A percentile compares a stretch with the other conserved stretches of the same genome.
phyloP scores from a whole-genome alignment of 2,797 vertebrate species.

The Hephaestus fuliginosus region DNA sequence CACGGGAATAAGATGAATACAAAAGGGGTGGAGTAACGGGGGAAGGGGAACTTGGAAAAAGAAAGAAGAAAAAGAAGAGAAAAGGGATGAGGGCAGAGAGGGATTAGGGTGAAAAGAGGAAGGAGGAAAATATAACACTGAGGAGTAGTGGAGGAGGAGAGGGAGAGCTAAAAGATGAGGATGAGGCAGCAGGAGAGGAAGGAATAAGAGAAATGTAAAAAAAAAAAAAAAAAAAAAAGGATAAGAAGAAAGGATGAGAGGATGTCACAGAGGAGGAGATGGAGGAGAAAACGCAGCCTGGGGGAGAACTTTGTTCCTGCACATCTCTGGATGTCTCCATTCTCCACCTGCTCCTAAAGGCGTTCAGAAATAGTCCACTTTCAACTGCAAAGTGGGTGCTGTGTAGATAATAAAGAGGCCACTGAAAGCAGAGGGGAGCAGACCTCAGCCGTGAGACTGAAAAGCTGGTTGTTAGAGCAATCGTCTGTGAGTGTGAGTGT shows the following conservation, averaged over 20 bases:
- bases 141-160: slow-evolving; percentile 11
- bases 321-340: slow-evolving; percentile 14
- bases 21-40: slow-evolving; percentile 36
- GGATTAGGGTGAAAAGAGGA: slow-evolving; percentile 19
- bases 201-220: not conserved
- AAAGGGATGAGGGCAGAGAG: not conserved
- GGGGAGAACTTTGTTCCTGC: slow-evolving; percentile 31
- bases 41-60: not conserved
- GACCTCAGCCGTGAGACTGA: not conserved
- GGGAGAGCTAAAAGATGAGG: not conserved
- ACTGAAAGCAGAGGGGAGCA: slow-evolving; percentile 6
- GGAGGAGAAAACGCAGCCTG: not conserved
- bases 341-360: slow-evolving; percentile 27
- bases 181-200: slow-evolving; percentile 12
- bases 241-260: not conserved
- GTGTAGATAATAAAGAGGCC: slow-evolving; percentile 29
- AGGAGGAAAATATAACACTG: slow-evolving; percentile 8
- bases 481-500: not conserved
- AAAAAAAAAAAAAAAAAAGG: not conserved
- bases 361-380: slow-evolving; percentile 31
- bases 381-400: slow-evolving; percentile 21
- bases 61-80: not conserved
- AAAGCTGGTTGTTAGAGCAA: not conserved
- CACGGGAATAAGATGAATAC: slow-evolving; percentile 30
- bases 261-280: not conserved